Percentiles rank a stretch among this genome's conserved stretches.
phyloP scores from a whole-genome alignment of 2,888 invertebrate species.

The Epinotia bilunana region DNA sequence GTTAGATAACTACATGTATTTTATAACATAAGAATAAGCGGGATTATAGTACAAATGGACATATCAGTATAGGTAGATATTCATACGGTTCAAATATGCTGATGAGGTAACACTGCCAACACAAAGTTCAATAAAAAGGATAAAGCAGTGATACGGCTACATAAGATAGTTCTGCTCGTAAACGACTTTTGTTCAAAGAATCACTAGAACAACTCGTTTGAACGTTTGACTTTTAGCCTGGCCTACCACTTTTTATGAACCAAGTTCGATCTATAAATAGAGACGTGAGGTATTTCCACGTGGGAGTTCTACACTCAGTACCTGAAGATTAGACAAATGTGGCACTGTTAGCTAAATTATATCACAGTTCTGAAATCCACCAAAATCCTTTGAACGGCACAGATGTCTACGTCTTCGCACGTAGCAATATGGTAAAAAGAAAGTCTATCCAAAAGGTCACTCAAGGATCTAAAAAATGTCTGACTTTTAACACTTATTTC shows the following conservation, averaged over 20 bases:
- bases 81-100: slow-evolving; percentile 33
- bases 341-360: slow-evolving; percentile 73
- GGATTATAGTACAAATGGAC: background rate
- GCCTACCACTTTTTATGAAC: slow-evolving; percentile 70
- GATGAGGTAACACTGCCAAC: slow-evolving; percentile 42
- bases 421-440: slow-evolving; percentile 80
- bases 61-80: slow-evolving; percentile 25
- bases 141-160: slow-evolving; percentile 9
- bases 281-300: slow-evolving; percentile 82
- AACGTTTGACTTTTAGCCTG: slow-evolving; percentile 59
- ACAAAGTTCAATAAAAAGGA: slow-evolving; percentile 38
- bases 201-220: slow-evolving; percentile 29
- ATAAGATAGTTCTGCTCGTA: background rate
- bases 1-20: background rate
- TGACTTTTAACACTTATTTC: slow-evolving; percentile 69
- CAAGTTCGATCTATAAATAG: slow-evolving; percentile 82
- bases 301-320: slow-evolving; percentile 77
- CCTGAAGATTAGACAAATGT: slow-evolving; percentile 72
- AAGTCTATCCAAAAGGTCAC: slow-evolving; percentile 80
- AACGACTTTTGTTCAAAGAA: background rate
- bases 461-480: slow-evolving; percentile 77
- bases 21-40: background rate
- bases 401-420: slow-evolving; percentile 58
- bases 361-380: slow-evolving; percentile 69
- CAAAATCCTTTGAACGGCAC: slow-evolving; percentile 60